Evolutionary conservation across 1,140 invertebrate genomes (phyloP), one percentile per base, ranked within the genome.

Genomic region (Tyrophagus putrescentiae): DNA sequence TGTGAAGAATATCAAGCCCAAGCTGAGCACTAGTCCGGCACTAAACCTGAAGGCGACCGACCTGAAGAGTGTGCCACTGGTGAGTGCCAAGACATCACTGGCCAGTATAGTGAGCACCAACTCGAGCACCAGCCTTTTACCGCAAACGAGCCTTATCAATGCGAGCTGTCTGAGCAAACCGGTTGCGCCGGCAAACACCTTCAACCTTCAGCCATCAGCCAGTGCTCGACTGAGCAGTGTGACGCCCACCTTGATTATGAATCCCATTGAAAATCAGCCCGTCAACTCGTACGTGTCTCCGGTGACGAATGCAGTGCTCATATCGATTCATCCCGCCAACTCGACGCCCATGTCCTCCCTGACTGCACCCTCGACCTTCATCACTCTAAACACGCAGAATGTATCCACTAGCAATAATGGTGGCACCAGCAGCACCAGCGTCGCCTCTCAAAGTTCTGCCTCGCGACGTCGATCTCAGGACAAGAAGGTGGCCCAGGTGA

Each of bases 401-500:
- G n/a, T n/a, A n/a, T 33, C 33, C 7, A 44, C 36, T 34, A 44
- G 41, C 29, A 59, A 23, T 31, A n/a, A n/a, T n/a, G n/a, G n/a
- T n/a, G n/a, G n/a, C n/a, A 62, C 28, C 1, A 53, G 3, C 16
- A 48, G 18, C 16, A 60, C 62, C 31, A 62, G 56, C 16, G 21
- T 25, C 23, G 52, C 31, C 1, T 34, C 60, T 25, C 48, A 62
- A 13, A 63, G 42, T 7, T 33, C 41, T 39, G 32, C 52, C 9
- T 54, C 52, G 2, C 25, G 62, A 42, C 29, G 64, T 36, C 44
- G 64, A 50, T 64, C 62, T 45, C 42, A 45, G 33, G 64, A 63
- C 25, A 60, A 60, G 18, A 63, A 62, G 52, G 57, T 45, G 6
- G 21, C 62, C 3, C 62, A 57, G 25, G 44, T 62, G 13, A 21